Base-by-base conservation (phyloP, 2,888 invertebrate genomes). In the Pachliopta kotzebuea region DNA sequence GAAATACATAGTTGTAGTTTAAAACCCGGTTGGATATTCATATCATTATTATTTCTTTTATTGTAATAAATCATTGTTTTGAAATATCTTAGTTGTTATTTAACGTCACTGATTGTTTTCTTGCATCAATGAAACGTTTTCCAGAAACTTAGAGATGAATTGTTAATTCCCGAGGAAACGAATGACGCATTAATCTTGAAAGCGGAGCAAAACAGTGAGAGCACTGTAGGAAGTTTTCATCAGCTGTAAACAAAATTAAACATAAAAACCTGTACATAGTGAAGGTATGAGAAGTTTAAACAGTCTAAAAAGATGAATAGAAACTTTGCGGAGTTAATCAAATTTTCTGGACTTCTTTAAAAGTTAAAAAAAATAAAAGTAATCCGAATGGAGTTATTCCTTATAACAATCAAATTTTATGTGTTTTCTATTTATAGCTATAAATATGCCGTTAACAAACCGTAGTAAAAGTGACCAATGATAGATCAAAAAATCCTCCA, bases 161-260 rank as follows among this genome's bases (percentile, higher is more conserved):
- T 52, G n/a, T 21, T 23, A 23, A 42, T 37, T 29, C 42, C 11
- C 42, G 20, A 20, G 20, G 6, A 45, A 61, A 45, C 23, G 26
- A 56, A 49, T 37, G 11, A 53, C 52, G 54, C 50, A 74, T 56
- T 72, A 70, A 63, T 73, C 65, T 62, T 77, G 73, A 62, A 83
- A 77, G 60, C 84, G 75, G n/a, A 88, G 77, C 57, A 90, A 74
- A 45, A 89, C 79, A 17, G 88, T 87, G 0, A 90, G 74, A 37
- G 84, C 85, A 64, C 87, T 87, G 73, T 90, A 88, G 0, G 89
- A 88, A 9, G 85, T 76, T 71, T 88, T 88, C 74, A 90, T 82
- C 72, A 88, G 71, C 89, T 89, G 83, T 23, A 85, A 66, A 88
- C 70, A 70, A 62, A 49, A 58, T 49, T 50, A 56, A 63, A 23